Evolutionary conservation across 2,113 vertebrate genomes (phyloP), one percentile per base, ranked within the genome.

Genomic region (Noctilio leporinus): DNA sequence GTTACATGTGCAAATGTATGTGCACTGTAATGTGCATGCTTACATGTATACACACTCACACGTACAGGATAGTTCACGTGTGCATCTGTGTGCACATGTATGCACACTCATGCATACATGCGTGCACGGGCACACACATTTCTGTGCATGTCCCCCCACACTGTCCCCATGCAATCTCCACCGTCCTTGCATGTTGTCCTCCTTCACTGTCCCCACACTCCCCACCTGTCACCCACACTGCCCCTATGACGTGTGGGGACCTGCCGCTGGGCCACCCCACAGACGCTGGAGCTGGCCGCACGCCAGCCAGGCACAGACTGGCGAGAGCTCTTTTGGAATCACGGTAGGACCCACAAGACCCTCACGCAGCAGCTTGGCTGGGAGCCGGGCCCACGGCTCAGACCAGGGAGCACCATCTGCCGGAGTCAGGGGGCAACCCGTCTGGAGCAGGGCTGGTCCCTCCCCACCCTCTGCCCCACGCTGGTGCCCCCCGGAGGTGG

Each of bases 11-110:
- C 24, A 5, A 5, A 11, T 24, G 7, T 14, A 1, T 35, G 53
- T n/a, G 3, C 15, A 8, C 5, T 10, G 2, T 57, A 5, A 8
- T 0, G 1, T 15, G 7, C 9, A 26, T 9, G 2, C 17, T 16
- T 24, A 0, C 14, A 7, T 4, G n/a, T n/a, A 4, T 14, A 5
- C 30, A 19, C 10, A 10, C 40, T 73, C 45, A 8, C 30, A 0
- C 6, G 30, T 7, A 10, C 19, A 1, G 49, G 45, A 20, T n/a
- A 47, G 38, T 35, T 40, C 22, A 40, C 35, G 40, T 73, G 43
- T 33, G 28, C 17, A 20, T 22, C 1, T 19, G 14, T 28, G 33
- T 26, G n/a, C 33, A 7, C 12, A 49, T 3, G 28, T 24, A 2
- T 33, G 35, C 33, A 0, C 33, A 6, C 22, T 49, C 45, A 2